Percentiles rank a stretch among this genome's conserved stretches.
Conservation (phyloP, 2,888 invertebrate species). For the Calameuta idolon region DNA sequence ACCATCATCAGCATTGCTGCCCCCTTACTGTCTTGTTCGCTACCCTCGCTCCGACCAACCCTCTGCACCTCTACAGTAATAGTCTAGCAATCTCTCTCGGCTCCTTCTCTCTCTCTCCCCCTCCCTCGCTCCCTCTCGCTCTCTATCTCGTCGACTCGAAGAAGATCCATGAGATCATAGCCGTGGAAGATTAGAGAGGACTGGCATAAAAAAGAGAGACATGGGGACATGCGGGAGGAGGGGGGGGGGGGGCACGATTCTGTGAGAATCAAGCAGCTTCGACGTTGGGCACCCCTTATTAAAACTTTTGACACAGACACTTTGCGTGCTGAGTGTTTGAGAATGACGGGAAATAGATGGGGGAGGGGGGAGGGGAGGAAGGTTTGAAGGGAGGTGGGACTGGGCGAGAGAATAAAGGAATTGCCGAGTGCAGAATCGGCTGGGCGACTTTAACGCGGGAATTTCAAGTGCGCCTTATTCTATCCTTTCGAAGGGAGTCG, state of each 20-base stretch:
- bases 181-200: background rate
- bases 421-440: background rate
- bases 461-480: background rate
- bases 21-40: background rate
- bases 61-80: background rate
- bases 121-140: background rate
- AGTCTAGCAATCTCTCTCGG: background rate
- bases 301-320: background rate
- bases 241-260: too few relatives aligned
- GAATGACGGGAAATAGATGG: background rate
- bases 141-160: background rate
- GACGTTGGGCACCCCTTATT: background rate
- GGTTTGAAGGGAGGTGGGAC: too few relatives aligned
- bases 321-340: background rate
- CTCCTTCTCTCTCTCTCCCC: background rate
- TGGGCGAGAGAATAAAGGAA: background rate
- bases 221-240: background rate
- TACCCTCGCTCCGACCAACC: background rate
- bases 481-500: constrained; percentile 7
- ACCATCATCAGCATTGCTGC: background rate
- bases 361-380: too few relatives aligned
- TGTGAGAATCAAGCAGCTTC: background rate
- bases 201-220: background rate
- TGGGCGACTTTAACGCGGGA: background rate
- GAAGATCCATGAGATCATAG: background rate